Evolutionary conservation across 2,888 invertebrate species (phyloP).

Genomic region (Adela reaumurella): DNA sequence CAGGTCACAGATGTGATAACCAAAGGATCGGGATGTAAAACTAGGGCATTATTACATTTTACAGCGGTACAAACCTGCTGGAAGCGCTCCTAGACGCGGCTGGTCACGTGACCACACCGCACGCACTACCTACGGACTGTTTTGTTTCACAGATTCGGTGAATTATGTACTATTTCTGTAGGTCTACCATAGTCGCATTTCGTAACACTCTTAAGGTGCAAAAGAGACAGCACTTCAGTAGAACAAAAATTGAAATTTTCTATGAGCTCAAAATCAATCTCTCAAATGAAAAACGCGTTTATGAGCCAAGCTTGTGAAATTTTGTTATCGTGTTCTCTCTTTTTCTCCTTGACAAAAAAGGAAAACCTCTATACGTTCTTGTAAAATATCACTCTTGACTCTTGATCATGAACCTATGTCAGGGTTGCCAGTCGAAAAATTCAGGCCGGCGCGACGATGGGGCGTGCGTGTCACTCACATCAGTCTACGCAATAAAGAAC

Average conservation of each 20-base stretch:
- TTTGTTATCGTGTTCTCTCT: neutral
- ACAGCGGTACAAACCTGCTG: slow-evolving; percentile 61
- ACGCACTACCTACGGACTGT: neutral
- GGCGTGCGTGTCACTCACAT: too few relatives aligned
- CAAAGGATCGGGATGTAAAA: neutral
- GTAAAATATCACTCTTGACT: too few relatives aligned
- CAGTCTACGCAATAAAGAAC: too few relatives aligned
- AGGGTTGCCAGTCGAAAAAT: too few relatives aligned
- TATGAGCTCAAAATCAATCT: neutral
- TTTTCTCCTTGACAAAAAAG: neutral
- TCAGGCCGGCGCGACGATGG: too few relatives aligned
- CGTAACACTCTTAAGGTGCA: neutral
- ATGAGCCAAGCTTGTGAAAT: neutral
- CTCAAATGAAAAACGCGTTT: neutral
- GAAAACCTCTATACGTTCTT: too few relatives aligned
- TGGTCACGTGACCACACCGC: slow-evolving; percentile 58
- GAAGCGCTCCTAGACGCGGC: slow-evolving; percentile 68
- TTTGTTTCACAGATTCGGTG: neutral
- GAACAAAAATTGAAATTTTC: neutral
- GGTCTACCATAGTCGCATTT: neutral
- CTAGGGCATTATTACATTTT: slow-evolving; percentile 28
- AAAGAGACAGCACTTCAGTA: neutral
- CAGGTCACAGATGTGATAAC: neutral
- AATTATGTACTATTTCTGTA: neutral
- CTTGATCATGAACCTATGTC: too few relatives aligned